Conservation (phyloP, 2,888 invertebrate genomes). For the Netelia fuscicornis region DNA sequence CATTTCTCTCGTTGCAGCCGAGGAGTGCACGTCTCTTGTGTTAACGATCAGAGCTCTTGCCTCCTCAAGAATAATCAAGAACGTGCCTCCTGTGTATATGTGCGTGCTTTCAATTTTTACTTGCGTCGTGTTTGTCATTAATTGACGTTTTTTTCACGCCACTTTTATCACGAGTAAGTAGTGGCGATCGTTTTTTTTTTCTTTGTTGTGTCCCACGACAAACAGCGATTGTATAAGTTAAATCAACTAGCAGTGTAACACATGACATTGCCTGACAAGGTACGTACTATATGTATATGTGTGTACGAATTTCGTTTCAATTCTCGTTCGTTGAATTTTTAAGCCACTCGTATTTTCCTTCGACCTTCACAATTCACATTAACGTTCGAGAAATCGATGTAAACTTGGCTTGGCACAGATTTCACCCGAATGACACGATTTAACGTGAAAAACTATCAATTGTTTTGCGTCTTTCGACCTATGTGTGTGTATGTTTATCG, state of each 20-base stretch:
- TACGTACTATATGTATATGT: constrained; percentile 9
- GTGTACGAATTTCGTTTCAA: constrained; percentile 2
- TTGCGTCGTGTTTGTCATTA: constrained; percentile 58
- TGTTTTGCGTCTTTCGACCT: background rate
- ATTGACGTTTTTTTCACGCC: constrained; percentile 9
- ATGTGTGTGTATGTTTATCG: background rate
- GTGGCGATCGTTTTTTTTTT: background rate
- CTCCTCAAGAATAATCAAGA: background rate
- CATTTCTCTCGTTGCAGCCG: background rate
- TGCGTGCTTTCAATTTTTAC: constrained; percentile 39
- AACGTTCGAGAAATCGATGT: background rate
- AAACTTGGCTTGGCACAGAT: background rate
- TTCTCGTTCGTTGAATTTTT: background rate
- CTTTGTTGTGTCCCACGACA: background rate
- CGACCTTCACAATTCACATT: background rate
- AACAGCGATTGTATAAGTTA: constrained; percentile 10
- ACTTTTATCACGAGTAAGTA: constrained; percentile 7
- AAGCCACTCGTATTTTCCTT: background rate
- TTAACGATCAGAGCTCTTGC: background rate
- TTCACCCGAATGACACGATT: background rate
- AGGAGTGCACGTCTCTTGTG: background rate
- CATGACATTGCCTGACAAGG: constrained; percentile 65
- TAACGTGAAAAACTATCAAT: background rate
- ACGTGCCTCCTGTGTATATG: background rate
- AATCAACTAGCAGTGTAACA: constrained; percentile 52